A percentile compares a stretch with the other conserved stretches of the same genome.
These are phyloP conservation scores for Staurois parvus DNA, from an alignment of 2,797 vertebrate species.

Conservation along the genomic window DNA sequence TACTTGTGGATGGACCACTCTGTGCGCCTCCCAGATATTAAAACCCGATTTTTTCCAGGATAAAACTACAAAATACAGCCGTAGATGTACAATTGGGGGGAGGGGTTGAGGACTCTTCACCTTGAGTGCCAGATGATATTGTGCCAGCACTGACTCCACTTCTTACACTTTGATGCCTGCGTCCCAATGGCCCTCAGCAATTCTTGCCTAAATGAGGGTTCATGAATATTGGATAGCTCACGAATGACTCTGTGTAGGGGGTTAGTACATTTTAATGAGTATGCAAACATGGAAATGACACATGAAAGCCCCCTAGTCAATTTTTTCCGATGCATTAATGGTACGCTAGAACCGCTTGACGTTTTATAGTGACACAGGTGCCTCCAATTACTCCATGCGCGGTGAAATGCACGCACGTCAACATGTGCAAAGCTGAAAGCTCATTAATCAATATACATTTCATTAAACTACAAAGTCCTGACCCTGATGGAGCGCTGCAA, in stretches of 20 bases:
- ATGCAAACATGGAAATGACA: neutral
- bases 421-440: neutral
- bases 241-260: neutral
- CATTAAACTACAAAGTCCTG: conserved; percentile 9
- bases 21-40: too few relatives aligned
- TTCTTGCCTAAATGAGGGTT: too few relatives aligned
- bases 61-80: too few relatives aligned
- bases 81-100: too few relatives aligned
- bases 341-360: neutral
- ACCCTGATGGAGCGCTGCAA: neutral
- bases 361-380: neutral
- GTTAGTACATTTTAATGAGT: neutral
- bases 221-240: neutral
- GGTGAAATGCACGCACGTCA: neutral
- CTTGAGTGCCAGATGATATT: too few relatives aligned
- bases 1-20: too few relatives aligned
- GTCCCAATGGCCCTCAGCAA: neutral
- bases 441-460: conserved; percentile 20
- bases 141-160: too few relatives aligned
- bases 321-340: neutral
- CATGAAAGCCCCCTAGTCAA: neutral
- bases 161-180: too few relatives aligned
- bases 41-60: too few relatives aligned
- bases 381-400: neutral
- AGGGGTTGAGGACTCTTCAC: too few relatives aligned